Base-by-base conservation (phyloP, 2,113 vertebrate genomes). In the Ochotona curzoniae region DNA sequence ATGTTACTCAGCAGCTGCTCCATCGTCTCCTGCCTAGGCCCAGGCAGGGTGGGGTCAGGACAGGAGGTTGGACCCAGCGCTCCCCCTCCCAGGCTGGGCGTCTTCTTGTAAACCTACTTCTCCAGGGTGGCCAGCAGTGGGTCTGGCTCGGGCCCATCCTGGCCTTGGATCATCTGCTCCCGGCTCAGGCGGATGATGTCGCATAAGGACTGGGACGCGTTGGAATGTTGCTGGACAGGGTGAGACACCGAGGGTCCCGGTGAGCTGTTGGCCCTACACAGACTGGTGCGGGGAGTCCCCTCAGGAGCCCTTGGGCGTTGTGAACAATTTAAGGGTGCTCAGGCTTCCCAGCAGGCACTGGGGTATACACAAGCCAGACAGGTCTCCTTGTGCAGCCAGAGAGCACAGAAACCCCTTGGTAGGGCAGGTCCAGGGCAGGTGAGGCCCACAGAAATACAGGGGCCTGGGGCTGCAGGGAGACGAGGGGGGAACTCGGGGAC, bases 141-240 rank as follows among this genome's bases (percentile, higher is more conserved):
- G 87, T 98, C 97, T 0, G 98, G 98, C 81, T 98, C 98, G 0
- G 94, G 96, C 75, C 96, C 96, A 38, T 98, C 97, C 95, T 98
- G 98, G 63, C 96, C 96, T 83, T 98, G 98, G 83, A 97, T 95
- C 96, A 98, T 95, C 95, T 98, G 98, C 75, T 98, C 98, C 54
- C 98, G 98, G 93, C 98, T 98, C 93, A 98, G 96, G 32, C 98
- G 97, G 90, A 98, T 97, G 84, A 98, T 98, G 90, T 98, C 98
- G 1, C 98, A 98, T 70, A 98, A 95, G 69, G 98, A 98, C 91
- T 98, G 98, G 51, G 98, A 97, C 0, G 98, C 98, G 0, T 98
- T 98, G 96, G 98, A 98, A 97, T 98, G 98, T 98, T 98, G 98
- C 98, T 98, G 81, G 5, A 71, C 15, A 23, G 8, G n/a, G 32